Base-by-base conservation (phyloP, 2,113 vertebrate species). In the Paramisgurnus dabryanus region DNA sequence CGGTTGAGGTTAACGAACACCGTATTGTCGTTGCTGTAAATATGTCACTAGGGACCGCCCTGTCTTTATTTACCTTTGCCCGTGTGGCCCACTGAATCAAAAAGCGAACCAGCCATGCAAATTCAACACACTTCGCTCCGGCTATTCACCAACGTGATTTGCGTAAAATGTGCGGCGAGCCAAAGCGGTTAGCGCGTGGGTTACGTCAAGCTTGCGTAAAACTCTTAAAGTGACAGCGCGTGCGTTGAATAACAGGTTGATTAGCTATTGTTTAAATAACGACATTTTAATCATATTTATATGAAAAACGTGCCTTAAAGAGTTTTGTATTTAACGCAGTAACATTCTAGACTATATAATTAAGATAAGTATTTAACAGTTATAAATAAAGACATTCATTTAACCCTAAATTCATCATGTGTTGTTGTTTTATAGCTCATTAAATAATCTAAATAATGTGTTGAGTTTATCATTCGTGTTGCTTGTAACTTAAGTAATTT, bases 31-130 rank as follows among this genome's bases (percentile, higher is more conserved):
- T 17, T 7, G 15, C 12, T n/a, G 9, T 63, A 72, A 65, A 57
- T 57, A 49, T 1, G 41, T 61, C 72, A 75, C 60, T 65, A 4
- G 18, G 18, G 13, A 67, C 40, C 67, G 79, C 81, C 13, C 41
- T 22, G 22, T 79, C 85, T 66, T 84, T 90, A 87, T 91, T 90
- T 90, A 91, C 86, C 89, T 88, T 78, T 18, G 50, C 88, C 85
- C 85, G 88, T 86, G 87, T 90, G 91, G 87, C 89, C 88, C 87
- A 85, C 85, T 47, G 82, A 86, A 85, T 84, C 41, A 45, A 13
- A 34, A 50, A 65, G 61, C 55, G 80, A 81, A 55, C 53, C 66
- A 82, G 81, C 87, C 74, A 75, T 84, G 78, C 79, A 57, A 82
- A 79, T 10, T 76, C 41, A 72, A 45, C 61, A 72, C 50, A 63